Evolutionary conservation across 1,140 invertebrate species (phyloP), one percentile per base, ranked within the genome.

Genomic region (Frieseomelitta varia): DNA sequence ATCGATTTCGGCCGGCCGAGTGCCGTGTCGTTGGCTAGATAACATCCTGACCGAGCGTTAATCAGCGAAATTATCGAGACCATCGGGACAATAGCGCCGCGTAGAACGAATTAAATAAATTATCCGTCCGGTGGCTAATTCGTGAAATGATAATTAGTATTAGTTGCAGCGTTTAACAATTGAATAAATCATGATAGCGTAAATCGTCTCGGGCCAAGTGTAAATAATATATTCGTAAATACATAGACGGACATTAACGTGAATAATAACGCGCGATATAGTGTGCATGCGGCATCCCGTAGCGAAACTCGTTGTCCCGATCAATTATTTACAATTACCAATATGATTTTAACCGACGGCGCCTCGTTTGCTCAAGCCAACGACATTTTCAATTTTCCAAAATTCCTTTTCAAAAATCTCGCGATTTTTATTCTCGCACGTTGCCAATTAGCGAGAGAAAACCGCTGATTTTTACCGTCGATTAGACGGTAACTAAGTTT

Each of bases 21-120:
- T 55, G 17, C 17, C 72, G 47, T 51, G 11, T 55, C 12, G 34
- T 24, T 56, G 53, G 30, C 4, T 27, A 53, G 14, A 34, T 71
- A 58, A 67, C 65, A 78, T 67, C 51, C n/a, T 78, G 51, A 2
- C 47, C 73, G 27, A 34, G 47, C 17, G 63, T 67, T 56, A 68
- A 77, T 56, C 63, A 2, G 14, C 19, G 30, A 69, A 83, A 83
- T 83, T 69, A 77, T 78, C 56, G n/a, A 24, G 17, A n/a, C 24
- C 11, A 19, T 17, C 0, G 30, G 56, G 14, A 69, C 27, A 69
- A 65, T 56, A 39, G 30, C 56, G 6, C 12, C 58, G 51, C 17
- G 61, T 27, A 24, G 19, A 14, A 17, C 34, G 65, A 78, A 83
- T 83, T 69, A 83, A 83, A 83, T 83, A 79, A 79, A 84, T 79